A percentile compares a stretch with the other conserved stretches of the same genome.
Conservation (phyloP, 2,888 invertebrate genomes). For the Dryobotodes eremita region DNA sequence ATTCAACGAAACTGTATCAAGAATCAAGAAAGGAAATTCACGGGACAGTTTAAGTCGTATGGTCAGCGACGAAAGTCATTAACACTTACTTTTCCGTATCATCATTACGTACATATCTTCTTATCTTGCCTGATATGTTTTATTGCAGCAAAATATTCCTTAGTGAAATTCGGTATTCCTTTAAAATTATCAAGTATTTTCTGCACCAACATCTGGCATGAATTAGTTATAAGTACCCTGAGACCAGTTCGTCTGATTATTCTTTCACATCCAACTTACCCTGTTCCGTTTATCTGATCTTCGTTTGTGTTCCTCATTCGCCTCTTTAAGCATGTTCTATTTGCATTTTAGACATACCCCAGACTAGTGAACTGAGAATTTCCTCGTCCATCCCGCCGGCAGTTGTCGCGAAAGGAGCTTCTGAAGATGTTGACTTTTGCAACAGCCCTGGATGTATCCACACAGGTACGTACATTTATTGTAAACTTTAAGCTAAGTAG, state of each 20-base stretch:
- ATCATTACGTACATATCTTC: not conserved
- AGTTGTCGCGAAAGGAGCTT: slow-evolving; percentile 76
- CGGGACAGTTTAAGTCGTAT: too few relatives aligned
- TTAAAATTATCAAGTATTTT: too few relatives aligned
- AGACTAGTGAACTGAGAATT: slow-evolving; percentile 87
- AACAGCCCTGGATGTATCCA: slow-evolving; percentile 95
- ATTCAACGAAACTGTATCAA: slow-evolving; percentile 6
- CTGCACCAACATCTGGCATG: not conserved
- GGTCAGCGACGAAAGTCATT: too few relatives aligned
- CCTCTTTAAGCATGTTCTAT: slow-evolving; percentile 70
- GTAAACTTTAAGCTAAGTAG: not conserved
- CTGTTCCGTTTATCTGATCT: not conserved
- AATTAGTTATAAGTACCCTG: not conserved
- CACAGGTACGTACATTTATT: slow-evolving; percentile 90
- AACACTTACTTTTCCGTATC: not conserved
- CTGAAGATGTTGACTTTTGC: slow-evolving; percentile 90
- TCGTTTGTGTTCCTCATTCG: slow-evolving; percentile 48
- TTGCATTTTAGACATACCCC: slow-evolving; percentile 86
- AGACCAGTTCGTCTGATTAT: not conserved
- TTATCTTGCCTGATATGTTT: not conserved
- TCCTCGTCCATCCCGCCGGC: slow-evolving; percentile 85
- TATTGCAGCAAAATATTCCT: slow-evolving; percentile 17
- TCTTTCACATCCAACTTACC: not conserved
- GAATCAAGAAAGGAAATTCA: not conserved
- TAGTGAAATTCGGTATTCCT: not conserved